These are phyloP conservation scores for Colius striatus DNA, from an alignment of 2,113 vertebrate genomes.

Conservation along the genomic window DNA sequence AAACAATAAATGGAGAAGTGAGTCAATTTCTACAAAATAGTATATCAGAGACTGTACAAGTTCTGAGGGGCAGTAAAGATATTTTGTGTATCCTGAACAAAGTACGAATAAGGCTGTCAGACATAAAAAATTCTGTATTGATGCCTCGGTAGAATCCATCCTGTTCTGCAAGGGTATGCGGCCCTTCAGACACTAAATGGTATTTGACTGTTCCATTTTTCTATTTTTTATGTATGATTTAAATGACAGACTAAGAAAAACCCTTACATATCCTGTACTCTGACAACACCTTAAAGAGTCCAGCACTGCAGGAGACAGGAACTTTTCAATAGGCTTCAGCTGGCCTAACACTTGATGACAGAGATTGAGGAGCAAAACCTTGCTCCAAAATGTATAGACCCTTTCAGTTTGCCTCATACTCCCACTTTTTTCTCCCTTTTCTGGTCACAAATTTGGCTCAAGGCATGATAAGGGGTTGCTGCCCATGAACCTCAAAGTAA, in stretches of 20 bases:
- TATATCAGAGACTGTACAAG: neutral
- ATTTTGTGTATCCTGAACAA: neutral
- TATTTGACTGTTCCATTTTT: neutral
- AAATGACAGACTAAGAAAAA: neutral
- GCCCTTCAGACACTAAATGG: neutral
- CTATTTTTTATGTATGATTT: neutral
- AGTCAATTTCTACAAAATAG: neutral
- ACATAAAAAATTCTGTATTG: neutral
- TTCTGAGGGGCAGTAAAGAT: neutral
- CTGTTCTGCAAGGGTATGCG: neutral
- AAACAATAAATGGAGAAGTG: neutral
- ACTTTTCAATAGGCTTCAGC: neutral
- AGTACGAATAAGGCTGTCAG: neutral
- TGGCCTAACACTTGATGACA: neutral
- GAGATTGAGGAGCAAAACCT: neutral
- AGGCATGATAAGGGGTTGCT: neutral
- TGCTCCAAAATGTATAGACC: neutral
- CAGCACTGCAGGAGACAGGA: neutral
- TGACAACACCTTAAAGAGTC: neutral
- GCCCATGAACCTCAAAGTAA: neutral
- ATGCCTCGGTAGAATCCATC: neutral
- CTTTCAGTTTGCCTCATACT: neutral
- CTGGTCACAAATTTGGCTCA: neutral
- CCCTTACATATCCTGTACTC: fast-evolving
- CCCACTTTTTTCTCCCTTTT: neutral